Evolutionary conservation across 2,797 vertebrate genomes (phyloP).

Genomic region (Psittacula derbiana): DNA sequence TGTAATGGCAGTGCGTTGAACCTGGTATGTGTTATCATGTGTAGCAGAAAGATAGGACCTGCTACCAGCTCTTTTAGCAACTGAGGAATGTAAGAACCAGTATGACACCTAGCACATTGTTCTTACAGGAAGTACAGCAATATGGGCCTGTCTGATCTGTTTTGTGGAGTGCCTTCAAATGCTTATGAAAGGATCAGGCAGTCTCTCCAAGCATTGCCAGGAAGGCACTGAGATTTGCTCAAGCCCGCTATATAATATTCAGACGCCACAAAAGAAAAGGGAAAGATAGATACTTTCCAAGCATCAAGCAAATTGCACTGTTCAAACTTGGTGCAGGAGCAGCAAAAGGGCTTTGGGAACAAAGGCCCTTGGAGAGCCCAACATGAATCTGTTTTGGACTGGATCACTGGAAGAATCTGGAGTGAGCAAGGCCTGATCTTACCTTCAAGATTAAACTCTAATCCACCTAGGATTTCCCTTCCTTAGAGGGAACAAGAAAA

Average conservation of each 20-base stretch:
- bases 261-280: neutral
- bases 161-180: neutral
- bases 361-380: neutral
- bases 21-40: neutral
- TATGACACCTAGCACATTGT: neutral
- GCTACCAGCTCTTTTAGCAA: neutral
- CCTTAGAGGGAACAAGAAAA: neutral
- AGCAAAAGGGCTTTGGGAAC: neutral
- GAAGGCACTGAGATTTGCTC: neutral
- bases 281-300: neutral
- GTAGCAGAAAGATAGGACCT: neutral
- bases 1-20: neutral
- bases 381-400: rapidly evolving
- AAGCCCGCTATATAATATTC: neutral
- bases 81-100: neutral
- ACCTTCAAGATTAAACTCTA: neutral
- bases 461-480: neutral
- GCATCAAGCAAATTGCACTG: no score
- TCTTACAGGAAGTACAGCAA: neutral
- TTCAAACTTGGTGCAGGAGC: neutral
- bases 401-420: neutral
- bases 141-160: neutral
- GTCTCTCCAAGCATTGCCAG: neutral
- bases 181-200: neutral
- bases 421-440: neutral